These are phyloP conservation scores for Ciconia nigra DNA, from an alignment of 2,797 vertebrate genomes.

Conservation along the genomic window DNA sequence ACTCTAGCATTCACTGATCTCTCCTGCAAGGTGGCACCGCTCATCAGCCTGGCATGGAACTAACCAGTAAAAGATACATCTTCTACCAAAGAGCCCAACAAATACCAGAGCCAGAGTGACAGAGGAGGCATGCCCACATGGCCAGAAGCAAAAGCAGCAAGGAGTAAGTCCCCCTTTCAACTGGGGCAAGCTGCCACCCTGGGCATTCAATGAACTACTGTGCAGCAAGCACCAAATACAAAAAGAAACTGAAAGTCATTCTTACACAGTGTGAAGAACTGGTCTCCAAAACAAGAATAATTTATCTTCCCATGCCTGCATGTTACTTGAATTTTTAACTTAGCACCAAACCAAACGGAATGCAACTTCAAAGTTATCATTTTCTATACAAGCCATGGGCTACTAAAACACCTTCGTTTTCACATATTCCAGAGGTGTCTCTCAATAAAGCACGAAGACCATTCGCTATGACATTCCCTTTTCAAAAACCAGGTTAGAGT, in stretches of 20 bases:
- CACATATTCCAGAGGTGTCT: neutral
- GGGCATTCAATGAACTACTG: neutral
- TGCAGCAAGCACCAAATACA: neutral
- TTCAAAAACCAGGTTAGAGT: neutral
- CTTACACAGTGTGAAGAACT: neutral
- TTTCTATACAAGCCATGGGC: neutral
- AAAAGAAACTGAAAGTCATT: neutral
- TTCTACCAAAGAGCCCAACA: neutral
- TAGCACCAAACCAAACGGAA: neutral
- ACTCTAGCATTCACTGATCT: neutral
- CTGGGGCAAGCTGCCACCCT: neutral
- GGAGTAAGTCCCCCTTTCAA: neutral
- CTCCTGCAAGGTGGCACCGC: neutral
- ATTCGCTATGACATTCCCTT: neutral
- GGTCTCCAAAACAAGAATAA: neutral
- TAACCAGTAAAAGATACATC: neutral
- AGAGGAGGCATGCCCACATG: no score
- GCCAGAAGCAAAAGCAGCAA: neutral
- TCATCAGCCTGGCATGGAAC: neutral
- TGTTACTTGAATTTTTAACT: neutral
- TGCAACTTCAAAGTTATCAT: neutral
- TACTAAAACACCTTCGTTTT: neutral
- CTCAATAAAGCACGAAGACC: neutral
- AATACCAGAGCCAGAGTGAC: neutral
- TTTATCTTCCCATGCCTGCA: neutral